Base-by-base conservation (phyloP, 1,140 invertebrate species). In the Pseudomyrmex dendroicus region DNA sequence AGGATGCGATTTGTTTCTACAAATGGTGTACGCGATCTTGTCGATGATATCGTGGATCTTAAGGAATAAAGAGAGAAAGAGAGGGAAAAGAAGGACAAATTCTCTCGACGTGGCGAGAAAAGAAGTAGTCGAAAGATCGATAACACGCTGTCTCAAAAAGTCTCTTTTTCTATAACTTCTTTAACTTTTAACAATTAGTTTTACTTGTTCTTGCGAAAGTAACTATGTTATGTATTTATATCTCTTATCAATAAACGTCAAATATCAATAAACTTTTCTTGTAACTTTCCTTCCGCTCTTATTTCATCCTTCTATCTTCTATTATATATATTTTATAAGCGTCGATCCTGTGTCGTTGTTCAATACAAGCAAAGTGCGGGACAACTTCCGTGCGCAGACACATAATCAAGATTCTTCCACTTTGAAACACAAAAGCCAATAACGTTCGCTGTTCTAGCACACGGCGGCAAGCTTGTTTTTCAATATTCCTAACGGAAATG, bases 401-500 rank as follows among this genome's bases (percentile, higher is more conserved):
- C 44, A 72, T 80, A 80, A 80, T 80, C 66, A 80, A 80, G 76
- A 80, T 80, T 80, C 76, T 50, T 70, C 76, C 76, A 80, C 76
- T 80, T 80, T 80, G 44, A 72, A 72, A 66, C 66, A 59, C 44
- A 44, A 72, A 80, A 80, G 54, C 76, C 76, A 80, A 80, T 80
- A 80, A 72, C 66, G 72, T 46, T 46, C n/a, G 54, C 44, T 70
- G 72, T 35, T 35, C 54, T 9, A 50, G 25, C 22, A 20, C 20
- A 20, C 20, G 44, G 46, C 54, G 22, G 76, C 46, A 52, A 80
- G 56, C 72, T 80, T 80, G 76, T 80, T 80, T 80, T 80, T 80
- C 76, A 80, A 80, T 80, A 80, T 80, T 80, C 76, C 76, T 59
- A 70, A 57, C 76, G 76, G 76, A 80, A 80, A 80, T 80, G 76